Evolutionary conservation across 2,113 vertebrate species (phyloP).

Genomic region (Acrocephalus arundinaceus): DNA sequence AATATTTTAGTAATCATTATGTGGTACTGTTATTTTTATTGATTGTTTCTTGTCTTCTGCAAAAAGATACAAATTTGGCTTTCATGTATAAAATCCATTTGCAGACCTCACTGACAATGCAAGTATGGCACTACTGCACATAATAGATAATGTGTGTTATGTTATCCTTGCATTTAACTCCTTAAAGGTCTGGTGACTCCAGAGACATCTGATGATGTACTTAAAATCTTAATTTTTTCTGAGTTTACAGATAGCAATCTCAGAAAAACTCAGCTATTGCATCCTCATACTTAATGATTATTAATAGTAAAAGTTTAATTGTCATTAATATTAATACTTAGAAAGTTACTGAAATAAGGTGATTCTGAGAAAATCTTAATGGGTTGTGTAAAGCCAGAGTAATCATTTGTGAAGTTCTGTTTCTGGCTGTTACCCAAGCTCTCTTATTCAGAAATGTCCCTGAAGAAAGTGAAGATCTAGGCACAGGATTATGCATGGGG

Average conservation of each 20-base stretch:
- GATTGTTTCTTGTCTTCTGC: not conserved
- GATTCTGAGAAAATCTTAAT: not conserved
- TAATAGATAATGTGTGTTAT: not conserved
- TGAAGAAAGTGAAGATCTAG: not conserved
- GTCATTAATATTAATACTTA: not conserved
- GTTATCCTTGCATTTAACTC: not conserved
- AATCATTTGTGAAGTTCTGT: not conserved
- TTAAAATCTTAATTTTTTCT: not conserved
- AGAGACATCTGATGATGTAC: not conserved
- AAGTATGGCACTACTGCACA: not conserved
- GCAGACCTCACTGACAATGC: not conserved
- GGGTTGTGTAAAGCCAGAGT: not conserved
- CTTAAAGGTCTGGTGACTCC: not conserved
- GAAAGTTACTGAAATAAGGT: not conserved
- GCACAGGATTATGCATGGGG: not conserved
- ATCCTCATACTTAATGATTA: not conserved
- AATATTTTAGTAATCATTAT: not conserved
- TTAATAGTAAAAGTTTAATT: not conserved
- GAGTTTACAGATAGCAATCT: not conserved
- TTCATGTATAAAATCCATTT: not conserved
- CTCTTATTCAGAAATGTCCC: not conserved
- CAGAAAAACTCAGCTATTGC: not conserved
- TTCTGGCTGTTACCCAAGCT: not conserved
- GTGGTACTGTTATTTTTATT: not conserved
- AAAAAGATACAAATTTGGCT: not conserved